Conservation (phyloP, 2,113 vertebrate species). For the Rynchops niger region DNA sequence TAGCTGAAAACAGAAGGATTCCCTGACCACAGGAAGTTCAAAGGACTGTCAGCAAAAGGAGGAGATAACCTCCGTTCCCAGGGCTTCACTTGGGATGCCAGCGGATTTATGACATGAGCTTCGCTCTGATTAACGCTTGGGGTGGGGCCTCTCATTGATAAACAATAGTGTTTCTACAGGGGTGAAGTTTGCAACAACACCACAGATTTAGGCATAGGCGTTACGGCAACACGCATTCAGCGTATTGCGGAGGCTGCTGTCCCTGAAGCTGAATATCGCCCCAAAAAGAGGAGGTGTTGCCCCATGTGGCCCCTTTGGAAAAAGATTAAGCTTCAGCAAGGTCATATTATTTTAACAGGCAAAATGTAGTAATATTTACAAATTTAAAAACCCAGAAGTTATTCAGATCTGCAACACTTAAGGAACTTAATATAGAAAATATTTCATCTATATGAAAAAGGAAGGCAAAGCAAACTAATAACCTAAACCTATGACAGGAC, state of each 20-base stretch:
- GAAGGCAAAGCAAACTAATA: not conserved
- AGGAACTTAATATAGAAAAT: not conserved
- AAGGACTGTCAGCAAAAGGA: conserved; percentile 5
- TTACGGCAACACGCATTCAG: accelerated
- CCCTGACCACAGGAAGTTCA: conserved; percentile 34
- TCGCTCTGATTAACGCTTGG: not conserved
- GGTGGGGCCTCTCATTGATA: not conserved
- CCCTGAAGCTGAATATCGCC: accelerated
- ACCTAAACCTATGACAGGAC: not conserved
- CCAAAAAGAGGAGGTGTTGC: not conserved
- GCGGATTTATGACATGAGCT: not conserved
- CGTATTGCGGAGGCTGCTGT: not conserved
- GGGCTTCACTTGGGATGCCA: not conserved
- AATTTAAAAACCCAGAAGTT: not conserved
- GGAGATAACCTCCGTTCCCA: not conserved
- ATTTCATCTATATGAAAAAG: not conserved
- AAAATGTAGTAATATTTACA: not conserved
- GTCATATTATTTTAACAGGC: not conserved
- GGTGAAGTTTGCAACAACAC: not conserved
- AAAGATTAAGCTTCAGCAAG: not conserved
- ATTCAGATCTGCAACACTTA: not conserved
- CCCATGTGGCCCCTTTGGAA: not conserved
- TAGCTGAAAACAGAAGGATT: conserved; percentile 4
- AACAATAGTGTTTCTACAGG: not conserved
- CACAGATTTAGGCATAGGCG: accelerated